Evolutionary conservation across 2,797 vertebrate genomes (phyloP).

Genomic region (Morus bassanus): DNA sequence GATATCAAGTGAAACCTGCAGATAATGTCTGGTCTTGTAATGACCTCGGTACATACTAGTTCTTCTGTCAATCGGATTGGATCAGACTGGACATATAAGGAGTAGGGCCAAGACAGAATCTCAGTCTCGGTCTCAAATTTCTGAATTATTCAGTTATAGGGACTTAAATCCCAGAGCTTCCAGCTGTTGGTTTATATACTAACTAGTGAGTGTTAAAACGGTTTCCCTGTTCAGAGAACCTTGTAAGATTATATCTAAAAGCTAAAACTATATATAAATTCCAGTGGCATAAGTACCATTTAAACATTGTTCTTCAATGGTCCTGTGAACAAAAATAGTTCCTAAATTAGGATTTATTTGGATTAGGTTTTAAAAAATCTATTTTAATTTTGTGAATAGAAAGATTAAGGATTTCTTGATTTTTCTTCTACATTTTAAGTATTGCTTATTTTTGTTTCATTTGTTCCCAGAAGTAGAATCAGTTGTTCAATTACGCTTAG

Average conservation of each 20-base stretch:
- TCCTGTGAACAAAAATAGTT: background rate
- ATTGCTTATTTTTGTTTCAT: fast-evolving
- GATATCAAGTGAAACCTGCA: background rate
- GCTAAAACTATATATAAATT: background rate
- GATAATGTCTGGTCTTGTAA: background rate
- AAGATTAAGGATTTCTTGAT: background rate
- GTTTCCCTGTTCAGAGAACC: background rate
- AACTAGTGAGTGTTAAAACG: background rate
- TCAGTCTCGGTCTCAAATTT: background rate
- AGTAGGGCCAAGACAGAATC: background rate
- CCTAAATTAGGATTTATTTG: background rate
- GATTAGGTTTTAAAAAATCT: background rate
- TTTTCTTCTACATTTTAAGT: background rate
- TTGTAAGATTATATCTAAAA: background rate
- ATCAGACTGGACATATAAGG: background rate
- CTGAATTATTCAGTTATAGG: background rate
- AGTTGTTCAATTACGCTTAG: background rate
- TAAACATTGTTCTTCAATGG: background rate
- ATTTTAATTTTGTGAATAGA: background rate
- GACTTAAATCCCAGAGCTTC: background rate
- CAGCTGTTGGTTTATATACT: background rate
- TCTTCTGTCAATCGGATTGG: background rate
- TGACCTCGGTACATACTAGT: background rate
- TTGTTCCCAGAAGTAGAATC: background rate
- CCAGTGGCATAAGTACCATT: background rate